Conservation (phyloP, 2,888 invertebrate species). For the Agriopis marginaria region DNA sequence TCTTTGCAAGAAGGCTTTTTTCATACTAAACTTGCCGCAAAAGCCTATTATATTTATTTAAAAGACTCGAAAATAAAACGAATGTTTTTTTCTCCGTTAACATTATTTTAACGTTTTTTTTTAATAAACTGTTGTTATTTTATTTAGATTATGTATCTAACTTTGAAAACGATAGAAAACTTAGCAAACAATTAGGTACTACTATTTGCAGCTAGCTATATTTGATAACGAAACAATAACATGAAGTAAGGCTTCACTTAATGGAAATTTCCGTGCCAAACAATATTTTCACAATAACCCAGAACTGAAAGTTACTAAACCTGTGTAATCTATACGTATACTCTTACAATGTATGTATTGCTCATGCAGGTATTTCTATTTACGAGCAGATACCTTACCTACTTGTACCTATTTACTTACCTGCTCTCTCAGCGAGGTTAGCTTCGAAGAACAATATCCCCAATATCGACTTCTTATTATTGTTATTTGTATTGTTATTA, state of each 20-base stretch:
- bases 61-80: too few species aligned
- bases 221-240: background rate
- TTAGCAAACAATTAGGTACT: too few species aligned
- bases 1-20: too few species aligned
- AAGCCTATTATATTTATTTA: too few species aligned
- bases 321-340: background rate
- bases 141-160: too few species aligned
- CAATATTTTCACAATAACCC: constrained; percentile 5
- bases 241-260: background rate
- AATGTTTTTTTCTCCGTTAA: too few species aligned
- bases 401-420: background rate
- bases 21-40: too few species aligned
- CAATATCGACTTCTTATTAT: constrained; percentile 3
- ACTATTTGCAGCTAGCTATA: background rate
- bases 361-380: too few species aligned
- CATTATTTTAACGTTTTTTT: too few species aligned
- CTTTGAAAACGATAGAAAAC: too few species aligned
- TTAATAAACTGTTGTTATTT: too few species aligned
- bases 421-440: background rate
- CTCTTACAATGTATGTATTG: background rate
- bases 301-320: background rate
- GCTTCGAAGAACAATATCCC: background rate
- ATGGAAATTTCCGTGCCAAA: constrained; percentile 1
- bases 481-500: constrained; percentile 12
- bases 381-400: too few species aligned